A percentile compares a stretch with the other conserved stretches of the same genome.
These are phyloP conservation scores for Acanthis flammea DNA, from an alignment of 2,797 vertebrate species.

Conservation along the genomic window DNA sequence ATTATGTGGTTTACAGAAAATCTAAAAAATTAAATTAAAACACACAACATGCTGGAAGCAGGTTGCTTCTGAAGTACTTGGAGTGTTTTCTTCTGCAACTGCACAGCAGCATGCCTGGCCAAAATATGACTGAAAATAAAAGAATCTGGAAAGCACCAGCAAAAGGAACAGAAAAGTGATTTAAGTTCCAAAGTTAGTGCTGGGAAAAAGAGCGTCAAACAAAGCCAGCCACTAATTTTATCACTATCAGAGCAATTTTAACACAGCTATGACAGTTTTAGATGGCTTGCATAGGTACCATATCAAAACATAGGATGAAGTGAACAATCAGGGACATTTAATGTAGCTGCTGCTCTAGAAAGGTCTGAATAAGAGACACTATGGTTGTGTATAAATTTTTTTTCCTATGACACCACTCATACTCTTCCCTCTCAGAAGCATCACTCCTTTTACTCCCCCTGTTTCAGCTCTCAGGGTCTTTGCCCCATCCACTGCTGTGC, in stretches of 20 bases:
- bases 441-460: neutral
- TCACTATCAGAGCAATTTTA: neutral
- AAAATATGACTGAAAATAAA: neutral
- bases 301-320: neutral
- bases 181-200: neutral
- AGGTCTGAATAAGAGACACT: neutral
- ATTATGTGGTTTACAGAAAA: conserved; percentile 51
- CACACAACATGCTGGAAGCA: neutral
- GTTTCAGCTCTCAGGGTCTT: neutral
- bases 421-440: neutral
- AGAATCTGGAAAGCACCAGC: neutral
- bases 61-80: neutral
- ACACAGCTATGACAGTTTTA: neutral
- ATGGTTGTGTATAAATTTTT: neutral
- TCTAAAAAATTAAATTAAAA: conserved; percentile 29
- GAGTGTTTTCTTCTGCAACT: neutral
- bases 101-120: neutral
- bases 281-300: neutral
- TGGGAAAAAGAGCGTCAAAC: neutral
- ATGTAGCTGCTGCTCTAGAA: neutral
- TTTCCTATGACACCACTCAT: neutral
- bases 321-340: neutral
- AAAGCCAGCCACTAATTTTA: neutral
- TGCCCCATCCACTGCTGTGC: neutral
- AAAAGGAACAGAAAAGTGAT: neutral